Conservation (phyloP, 1,140 invertebrate genomes). For the Brachionus asplanchnoidis region DNA sequence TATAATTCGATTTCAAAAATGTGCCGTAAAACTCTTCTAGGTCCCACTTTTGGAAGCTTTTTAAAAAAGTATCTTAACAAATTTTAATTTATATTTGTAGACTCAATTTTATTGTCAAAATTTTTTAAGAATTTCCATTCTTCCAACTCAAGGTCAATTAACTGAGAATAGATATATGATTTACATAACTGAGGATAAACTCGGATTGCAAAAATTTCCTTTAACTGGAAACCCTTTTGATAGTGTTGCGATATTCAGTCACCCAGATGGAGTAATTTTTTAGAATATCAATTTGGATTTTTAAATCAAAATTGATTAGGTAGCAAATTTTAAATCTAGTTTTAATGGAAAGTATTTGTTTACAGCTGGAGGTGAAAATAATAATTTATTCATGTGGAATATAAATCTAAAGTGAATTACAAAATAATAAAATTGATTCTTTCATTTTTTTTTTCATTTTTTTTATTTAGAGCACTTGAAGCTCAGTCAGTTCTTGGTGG, state of each 20-base stretch:
- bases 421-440: no score
- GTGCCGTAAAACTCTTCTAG: constrained; percentile 64
- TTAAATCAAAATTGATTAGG: constrained; percentile 44
- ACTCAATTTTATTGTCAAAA: no score
- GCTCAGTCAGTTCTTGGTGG: constrained; percentile 56
- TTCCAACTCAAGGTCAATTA: constrained; percentile 45
- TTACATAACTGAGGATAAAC: constrained; percentile 64
- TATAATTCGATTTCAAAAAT: constrained; percentile 63
- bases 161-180: constrained; percentile 59
- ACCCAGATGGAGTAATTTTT: constrained; percentile 61
- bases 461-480: constrained; percentile 51
- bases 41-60: constrained; percentile 64
- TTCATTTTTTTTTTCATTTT: not conserved
- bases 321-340: constrained; percentile 51
- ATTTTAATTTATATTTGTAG: no score
- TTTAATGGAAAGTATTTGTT: constrained; percentile 60
- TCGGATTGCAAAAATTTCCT: constrained; percentile 66
- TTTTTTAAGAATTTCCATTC: constrained; percentile 47
- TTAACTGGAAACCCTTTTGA: constrained; percentile 70
- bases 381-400: constrained; percentile 62
- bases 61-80: constrained; percentile 49
- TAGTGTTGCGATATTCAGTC: constrained; percentile 64
- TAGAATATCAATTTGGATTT: constrained; percentile 47
- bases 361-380: constrained; percentile 61
- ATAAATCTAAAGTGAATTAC: constrained; percentile 60